Conservation (phyloP, 1,140 invertebrate genomes). For the Chironomus tepperi region DNA sequence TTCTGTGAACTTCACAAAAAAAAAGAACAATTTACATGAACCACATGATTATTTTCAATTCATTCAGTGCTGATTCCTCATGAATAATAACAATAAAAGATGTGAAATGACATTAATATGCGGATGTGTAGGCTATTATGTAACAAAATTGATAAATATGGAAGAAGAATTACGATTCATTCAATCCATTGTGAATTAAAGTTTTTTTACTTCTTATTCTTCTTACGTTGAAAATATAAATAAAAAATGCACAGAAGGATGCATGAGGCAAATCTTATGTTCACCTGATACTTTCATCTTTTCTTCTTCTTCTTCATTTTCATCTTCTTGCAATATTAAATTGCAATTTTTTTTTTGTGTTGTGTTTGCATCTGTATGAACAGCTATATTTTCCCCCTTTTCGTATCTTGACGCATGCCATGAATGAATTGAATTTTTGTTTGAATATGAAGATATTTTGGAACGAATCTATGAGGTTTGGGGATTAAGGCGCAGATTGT, state of each 20-base stretch:
- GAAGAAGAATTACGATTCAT: background rate
- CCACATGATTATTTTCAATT: background rate
- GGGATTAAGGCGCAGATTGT: too few species aligned
- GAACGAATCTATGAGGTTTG: too few species aligned
- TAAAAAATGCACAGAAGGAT: background rate
- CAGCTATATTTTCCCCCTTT: too few species aligned
- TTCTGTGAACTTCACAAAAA: background rate
- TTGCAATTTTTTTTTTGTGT: too few species aligned
- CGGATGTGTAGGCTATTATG: slow-evolving; percentile 2
- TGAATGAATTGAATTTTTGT: too few species aligned
- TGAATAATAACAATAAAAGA: background rate
- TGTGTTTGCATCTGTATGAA: too few species aligned
- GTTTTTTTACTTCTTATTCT: too few species aligned
- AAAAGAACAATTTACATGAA: background rate
- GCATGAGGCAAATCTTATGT: background rate
- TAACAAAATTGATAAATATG: slow-evolving; percentile 1
- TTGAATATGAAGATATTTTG: too few species aligned
- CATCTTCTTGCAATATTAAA: background rate
- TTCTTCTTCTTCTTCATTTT: slow-evolving; percentile 7
- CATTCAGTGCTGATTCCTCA: background rate
- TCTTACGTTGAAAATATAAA: background rate
- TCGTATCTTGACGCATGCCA: background rate
- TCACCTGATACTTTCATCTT: slow-evolving; percentile 1
- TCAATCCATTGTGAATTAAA: too few species aligned
- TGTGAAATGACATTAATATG: background rate